These are phyloP conservation scores for Orchestia grillus DNA, from an alignment of 1,140 invertebrate species.

Conservation along the genomic window DNA sequence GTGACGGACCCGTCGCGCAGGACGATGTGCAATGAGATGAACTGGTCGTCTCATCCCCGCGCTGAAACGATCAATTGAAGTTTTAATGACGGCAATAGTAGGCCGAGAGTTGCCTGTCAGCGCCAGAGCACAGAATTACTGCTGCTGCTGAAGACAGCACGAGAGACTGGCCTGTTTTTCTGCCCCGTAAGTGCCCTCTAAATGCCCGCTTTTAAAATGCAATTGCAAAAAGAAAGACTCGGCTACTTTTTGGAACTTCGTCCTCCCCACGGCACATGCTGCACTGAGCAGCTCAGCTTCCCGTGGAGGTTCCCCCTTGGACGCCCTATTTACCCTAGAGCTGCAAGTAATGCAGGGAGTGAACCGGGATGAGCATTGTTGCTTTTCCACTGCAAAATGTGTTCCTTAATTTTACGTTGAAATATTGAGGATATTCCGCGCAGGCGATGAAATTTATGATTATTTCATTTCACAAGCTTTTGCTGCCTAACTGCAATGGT, in stretches of 20 bases:
- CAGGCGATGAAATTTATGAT: too few relatives aligned
- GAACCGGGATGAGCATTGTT: neutral
- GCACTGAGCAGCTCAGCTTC: neutral
- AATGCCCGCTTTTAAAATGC: constrained; percentile 4
- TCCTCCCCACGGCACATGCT: neutral
- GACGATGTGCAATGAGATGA: too few relatives aligned
- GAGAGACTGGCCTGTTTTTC: neutral
- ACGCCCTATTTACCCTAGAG: neutral
- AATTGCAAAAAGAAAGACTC: constrained; percentile 30
- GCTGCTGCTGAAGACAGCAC: neutral
- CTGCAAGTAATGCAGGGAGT: neutral
- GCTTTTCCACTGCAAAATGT: neutral
- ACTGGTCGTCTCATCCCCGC: too few relatives aligned
- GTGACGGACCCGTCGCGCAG: too few relatives aligned
- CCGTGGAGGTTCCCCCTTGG: neutral
- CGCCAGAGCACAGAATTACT: neutral
- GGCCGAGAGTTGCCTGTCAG: neutral
- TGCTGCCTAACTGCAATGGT: too few relatives aligned
- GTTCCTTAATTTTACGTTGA: neutral
- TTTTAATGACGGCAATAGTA: neutral
- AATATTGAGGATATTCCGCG: too few relatives aligned
- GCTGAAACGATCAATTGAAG: too few relatives aligned
- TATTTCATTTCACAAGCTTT: too few relatives aligned
- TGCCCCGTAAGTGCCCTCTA: neutral
- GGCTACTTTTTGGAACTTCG: neutral